A percentile compares a stretch with the other conserved stretches of the same genome.
Conservation (phyloP, 2,797 vertebrate genomes). For the Novumbra hubbsi region DNA sequence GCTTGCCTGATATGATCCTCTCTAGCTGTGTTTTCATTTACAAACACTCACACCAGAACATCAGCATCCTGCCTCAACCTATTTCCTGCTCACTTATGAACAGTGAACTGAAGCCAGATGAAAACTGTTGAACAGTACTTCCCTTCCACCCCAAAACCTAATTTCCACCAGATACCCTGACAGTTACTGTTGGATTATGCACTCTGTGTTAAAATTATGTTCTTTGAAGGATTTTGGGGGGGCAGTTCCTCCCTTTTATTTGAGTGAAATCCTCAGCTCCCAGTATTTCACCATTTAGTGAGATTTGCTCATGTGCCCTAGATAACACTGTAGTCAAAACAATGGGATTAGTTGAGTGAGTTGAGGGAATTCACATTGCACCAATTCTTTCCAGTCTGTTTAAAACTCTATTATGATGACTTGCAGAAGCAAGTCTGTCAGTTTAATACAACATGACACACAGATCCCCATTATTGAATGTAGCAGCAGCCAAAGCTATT, state of each 20-base stretch:
- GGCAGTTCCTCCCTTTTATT: slow-evolving; percentile 14
- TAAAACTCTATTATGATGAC: slow-evolving; percentile 10
- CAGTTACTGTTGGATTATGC: background rate
- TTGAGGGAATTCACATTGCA: background rate
- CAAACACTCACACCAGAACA: slow-evolving; percentile 42
- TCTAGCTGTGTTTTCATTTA: slow-evolving; percentile 68
- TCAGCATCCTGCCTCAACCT: background rate
- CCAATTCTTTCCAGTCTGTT: background rate
- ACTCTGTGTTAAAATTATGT: background rate
- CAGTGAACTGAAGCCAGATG: background rate
- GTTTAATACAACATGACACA: slow-evolving; percentile 14
- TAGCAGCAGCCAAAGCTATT: background rate
- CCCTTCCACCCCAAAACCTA: background rate
- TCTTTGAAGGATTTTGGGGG: background rate
- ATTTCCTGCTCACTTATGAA: background rate
- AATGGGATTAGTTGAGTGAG: background rate
- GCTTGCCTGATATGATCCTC: slow-evolving; percentile 42
- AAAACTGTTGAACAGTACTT: background rate
- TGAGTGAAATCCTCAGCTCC: background rate
- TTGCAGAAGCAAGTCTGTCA: background rate
- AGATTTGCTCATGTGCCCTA: slow-evolving; percentile 3
- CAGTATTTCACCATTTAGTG: background rate
- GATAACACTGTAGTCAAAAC: slow-evolving; percentile 29
- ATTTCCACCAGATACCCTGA: background rate
- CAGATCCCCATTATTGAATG: slow-evolving; percentile 28